Base-by-base conservation (phyloP, 2,797 vertebrate species). In the Chloroceryle amazona region DNA sequence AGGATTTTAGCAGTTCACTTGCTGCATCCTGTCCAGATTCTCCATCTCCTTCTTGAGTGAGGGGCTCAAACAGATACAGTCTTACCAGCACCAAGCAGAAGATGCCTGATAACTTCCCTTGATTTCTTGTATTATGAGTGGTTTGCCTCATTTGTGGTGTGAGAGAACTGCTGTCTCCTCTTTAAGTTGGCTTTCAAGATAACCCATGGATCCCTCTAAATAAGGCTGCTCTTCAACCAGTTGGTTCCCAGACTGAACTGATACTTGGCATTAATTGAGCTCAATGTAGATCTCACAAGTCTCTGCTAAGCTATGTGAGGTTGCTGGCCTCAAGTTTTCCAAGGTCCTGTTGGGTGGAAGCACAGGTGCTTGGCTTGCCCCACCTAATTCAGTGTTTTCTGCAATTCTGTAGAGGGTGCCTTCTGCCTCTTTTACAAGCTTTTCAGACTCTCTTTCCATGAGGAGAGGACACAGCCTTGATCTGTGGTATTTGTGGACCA, bases 111-210 rank as follows among this genome's bases (percentile, higher is more conserved):
- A 68, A 35, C 21, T 62, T 73, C 39, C 29, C 71, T 63, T 37
- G 18, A 31, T 39, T 26, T 85, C 29, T 54, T 44, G 39, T 7
- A 4, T n/a, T 20, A n/a, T 0, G 0, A 93, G 31, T 9, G 10
- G 5, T 60, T 78, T 81, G 58, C 23, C 37, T 84, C 41, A 18
- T 52, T 26, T 79, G 41, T 61, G 41, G 61, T 47, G 54, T 33
- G 51, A 22, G 29, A 14, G 10, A 81, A 21, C 35, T 29, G 22
- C 28, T 76, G 44, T 33, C 63, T 76, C 18, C 23, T 46, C 4
- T 16, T 49, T 63, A 68, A 88, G 46, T 3, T 65, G 33, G 9
- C 33, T 88, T 88, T 65, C 72, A 71, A 23, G 47, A 22, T 29
- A 81, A 78, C 37, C 39, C 13, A 22, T 1, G 4, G 2, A 5